Base-by-base conservation (phyloP, 1,140 invertebrate genomes). In the Aphaenogaster rudis region DNA sequence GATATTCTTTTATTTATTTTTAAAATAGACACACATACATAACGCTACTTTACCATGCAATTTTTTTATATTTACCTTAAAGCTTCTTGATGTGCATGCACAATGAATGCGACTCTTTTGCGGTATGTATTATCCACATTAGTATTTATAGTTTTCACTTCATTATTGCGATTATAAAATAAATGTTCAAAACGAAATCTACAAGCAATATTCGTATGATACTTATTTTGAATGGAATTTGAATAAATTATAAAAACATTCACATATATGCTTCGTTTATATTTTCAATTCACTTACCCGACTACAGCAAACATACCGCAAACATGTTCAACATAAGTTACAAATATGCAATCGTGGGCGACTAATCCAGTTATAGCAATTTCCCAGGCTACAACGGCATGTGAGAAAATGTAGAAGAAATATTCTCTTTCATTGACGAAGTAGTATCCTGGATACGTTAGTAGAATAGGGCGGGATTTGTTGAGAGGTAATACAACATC, bases 401-500 rank as follows among this genome's bases (percentile, higher is more conserved):
- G 57, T 0, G 11, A 76, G 11, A 21, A 74, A n/a, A 86, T 81
- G 9, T 39, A 36, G 11, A 71, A 81, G 9, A 80, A 87, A 71
- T 88, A 63, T 54, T 69, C 11, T 28, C 42, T 66, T n/a, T 87
- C 52, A n/a, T 87, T 33, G 13, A 87, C 6, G 7, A 80, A 87
- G 28, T 88, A 88, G 8, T 86, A 42, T 9, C 42, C 86, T n/a
- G 66, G 39, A 36, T 59, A 39, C 3, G 86, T 48, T 13, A 39
- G n/a, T 28, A 69, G 7, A 36, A 86, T 54, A 36, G 72, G 48
- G 3, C 87, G 82, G 15, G 82, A 52, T 59, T 36, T 54, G 42
- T 88, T 88, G 17, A 88, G 45, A 42, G 86, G 84, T 42, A 74
- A 8, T 42, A 87, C 33, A 28, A 67, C 28, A n/a, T 88, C 61